Conservation (phyloP, 1,140 invertebrate genomes). For the Drosophila saltans region DNA sequence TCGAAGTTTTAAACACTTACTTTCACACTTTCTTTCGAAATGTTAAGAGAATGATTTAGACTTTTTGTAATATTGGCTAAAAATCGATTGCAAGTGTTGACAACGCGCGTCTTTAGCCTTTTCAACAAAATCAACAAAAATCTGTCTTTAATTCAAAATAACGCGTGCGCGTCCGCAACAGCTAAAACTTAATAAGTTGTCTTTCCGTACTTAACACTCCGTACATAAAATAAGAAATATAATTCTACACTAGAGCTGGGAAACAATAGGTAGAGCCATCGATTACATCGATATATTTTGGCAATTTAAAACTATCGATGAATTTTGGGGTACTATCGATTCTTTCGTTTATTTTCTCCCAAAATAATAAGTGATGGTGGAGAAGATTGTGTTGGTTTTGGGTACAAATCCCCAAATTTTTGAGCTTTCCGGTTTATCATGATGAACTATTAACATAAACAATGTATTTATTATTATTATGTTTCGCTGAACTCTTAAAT, state of each 20-base stretch:
- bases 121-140: slow-evolving; percentile 1
- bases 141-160: slow-evolving; percentile 16
- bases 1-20: slow-evolving; percentile 42
- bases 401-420: too few relatives aligned
- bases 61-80: slow-evolving; percentile 40
- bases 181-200: neutral
- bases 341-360: too few relatives aligned
- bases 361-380: too few relatives aligned
- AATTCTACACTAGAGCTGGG: neutral
- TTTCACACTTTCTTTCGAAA: slow-evolving; percentile 44
- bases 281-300: neutral
- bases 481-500: too few relatives aligned
- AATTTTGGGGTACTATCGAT: too few relatives aligned
- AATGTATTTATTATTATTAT: too few relatives aligned
- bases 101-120: slow-evolving; percentile 11
- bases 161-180: slow-evolving; percentile 2
- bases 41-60: slow-evolving; percentile 20
- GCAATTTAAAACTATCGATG: too few relatives aligned
- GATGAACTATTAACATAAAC: too few relatives aligned
- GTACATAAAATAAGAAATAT: neutral
- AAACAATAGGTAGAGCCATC: neutral
- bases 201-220: neutral
- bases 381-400: too few relatives aligned
- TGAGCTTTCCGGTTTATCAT: too few relatives aligned
- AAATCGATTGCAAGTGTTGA: slow-evolving; percentile 45